A percentile compares a stretch with the other conserved stretches of the same genome.
Evolutionary conservation across 2,797 vertebrate genomes (phyloP).

Genomic region (Siniperca obscura): DNA sequence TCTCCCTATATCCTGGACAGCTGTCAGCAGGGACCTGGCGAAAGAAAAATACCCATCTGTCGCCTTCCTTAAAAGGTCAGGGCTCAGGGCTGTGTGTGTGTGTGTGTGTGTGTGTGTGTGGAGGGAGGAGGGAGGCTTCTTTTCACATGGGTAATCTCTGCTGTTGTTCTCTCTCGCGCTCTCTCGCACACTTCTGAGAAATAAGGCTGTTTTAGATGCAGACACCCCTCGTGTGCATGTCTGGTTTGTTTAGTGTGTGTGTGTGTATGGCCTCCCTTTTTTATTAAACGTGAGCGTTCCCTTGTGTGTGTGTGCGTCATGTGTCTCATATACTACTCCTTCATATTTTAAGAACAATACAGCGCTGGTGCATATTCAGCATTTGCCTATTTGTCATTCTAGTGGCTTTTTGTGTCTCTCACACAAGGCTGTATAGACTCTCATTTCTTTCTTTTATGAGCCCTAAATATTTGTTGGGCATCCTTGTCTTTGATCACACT

Average conservation of each 20-base stretch:
- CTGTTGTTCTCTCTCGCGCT: conserved; percentile 68
- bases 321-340: conserved; percentile 23
- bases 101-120: conserved; percentile 51
- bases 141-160: conserved; percentile 74
- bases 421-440: background rate
- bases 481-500: conserved; percentile 38
- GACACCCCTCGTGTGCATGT: conserved; percentile 58
- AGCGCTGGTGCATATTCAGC: conserved; percentile 41
- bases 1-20: conserved; percentile 76
- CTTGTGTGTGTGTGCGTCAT: conserved; percentile 18
- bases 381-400: conserved; percentile 34
- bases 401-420: conserved; percentile 3
- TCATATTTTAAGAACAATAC: conserved; percentile 30
- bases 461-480: conserved; percentile 1
- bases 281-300: conserved; percentile 30
- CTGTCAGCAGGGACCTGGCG: conserved; percentile 79
- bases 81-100: conserved; percentile 42
- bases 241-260: conserved; percentile 59
- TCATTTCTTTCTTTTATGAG: background rate
- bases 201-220: conserved; percentile 71
- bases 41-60: conserved; percentile 85
- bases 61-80: conserved; percentile 80
- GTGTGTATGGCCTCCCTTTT: conserved; percentile 15
- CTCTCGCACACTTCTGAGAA: conserved; percentile 76
- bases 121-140: conserved; percentile 58